phyloP scores from a whole-genome alignment of 30 jellyfish, hydroid and myxozoan species.

The Aurelia aurita region DNA sequence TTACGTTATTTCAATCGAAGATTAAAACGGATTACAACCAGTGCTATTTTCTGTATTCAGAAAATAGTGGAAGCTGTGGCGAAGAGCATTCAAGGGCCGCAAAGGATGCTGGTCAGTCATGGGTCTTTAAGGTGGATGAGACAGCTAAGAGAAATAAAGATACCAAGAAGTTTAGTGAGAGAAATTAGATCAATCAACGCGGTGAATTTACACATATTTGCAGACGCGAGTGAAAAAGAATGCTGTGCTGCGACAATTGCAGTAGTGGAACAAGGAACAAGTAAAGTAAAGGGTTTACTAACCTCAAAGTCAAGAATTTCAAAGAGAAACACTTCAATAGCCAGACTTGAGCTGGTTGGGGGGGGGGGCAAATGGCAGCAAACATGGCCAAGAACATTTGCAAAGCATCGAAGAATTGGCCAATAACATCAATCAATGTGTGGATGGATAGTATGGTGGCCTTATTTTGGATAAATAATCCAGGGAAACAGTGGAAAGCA shows the following conservation, averaged over 20 bases:
- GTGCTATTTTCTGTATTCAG: no score
- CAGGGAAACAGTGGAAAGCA: constrained; percentile 29
- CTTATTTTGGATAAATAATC: constrained; percentile 31
- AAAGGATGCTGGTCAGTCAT: no score
- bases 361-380: constrained; percentile 80
- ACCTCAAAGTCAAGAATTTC: constrained; percentile 68
- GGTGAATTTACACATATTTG: constrained; percentile 64
- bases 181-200: constrained; percentile 23
- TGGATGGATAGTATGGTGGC: constrained; percentile 60
- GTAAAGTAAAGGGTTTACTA: constrained; percentile 45
- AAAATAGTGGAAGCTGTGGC: no score
- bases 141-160: constrained; percentile 51
- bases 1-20: no score
- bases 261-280: constrained; percentile 49
- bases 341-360: constrained; percentile 74
- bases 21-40: no score
- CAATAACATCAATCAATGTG: constrained; percentile 29
- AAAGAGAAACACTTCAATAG: constrained; percentile 62
- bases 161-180: constrained; percentile 59
- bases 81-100: no score
- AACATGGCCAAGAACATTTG: constrained; percentile 42
- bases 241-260: constrained; percentile 57
- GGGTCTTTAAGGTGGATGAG: constrained; percentile 23
- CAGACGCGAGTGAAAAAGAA: constrained; percentile 73
- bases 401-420: constrained; percentile 27